Conservation (phyloP, 92 coral and sea anemone genomes). For the Blastomussa wellsi region DNA sequence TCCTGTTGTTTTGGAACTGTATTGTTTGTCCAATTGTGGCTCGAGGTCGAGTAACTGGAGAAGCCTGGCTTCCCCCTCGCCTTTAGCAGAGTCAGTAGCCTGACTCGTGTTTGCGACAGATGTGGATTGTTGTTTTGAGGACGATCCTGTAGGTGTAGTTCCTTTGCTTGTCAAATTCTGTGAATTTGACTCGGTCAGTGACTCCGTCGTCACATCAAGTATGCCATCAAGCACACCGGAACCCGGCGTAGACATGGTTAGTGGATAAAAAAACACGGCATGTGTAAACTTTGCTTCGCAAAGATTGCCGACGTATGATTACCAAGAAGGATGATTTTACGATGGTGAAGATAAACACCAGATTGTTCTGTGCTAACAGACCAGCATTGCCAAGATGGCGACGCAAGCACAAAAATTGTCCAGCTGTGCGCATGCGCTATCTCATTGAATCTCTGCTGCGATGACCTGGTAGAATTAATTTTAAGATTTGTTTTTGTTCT, state of each 20-base stretch:
- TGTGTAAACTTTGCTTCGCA: slow-evolving; percentile 10
- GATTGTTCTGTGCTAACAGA: slow-evolving; percentile 43
- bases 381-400: slow-evolving; percentile 33
- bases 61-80: slow-evolving; percentile 6
- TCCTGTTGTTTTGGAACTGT: neutral
- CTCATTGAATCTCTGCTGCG: slow-evolving; percentile 27
- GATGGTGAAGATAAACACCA: slow-evolving; percentile 22
- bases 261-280: neutral
- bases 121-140: slow-evolving; percentile 1
- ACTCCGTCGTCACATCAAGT: slow-evolving; percentile 9
- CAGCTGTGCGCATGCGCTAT: slow-evolving; percentile 21
- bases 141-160: neutral
- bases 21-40: neutral
- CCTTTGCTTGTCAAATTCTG: slow-evolving; percentile 25
- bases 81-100: neutral
- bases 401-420: slow-evolving; percentile 30
- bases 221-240: slow-evolving; percentile 28
- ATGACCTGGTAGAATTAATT: slow-evolving; percentile 35
- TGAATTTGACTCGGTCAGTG: slow-evolving; percentile 27
- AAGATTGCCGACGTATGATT: neutral
- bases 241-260: slow-evolving; percentile 22
- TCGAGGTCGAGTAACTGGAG: slow-evolving; percentile 22
- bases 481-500: too few relatives aligned
- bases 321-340: neutral
- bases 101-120: slow-evolving; percentile 24